Conservation (phyloP, 2,888 invertebrate genomes). For the Halocaridina rubra region DNA sequence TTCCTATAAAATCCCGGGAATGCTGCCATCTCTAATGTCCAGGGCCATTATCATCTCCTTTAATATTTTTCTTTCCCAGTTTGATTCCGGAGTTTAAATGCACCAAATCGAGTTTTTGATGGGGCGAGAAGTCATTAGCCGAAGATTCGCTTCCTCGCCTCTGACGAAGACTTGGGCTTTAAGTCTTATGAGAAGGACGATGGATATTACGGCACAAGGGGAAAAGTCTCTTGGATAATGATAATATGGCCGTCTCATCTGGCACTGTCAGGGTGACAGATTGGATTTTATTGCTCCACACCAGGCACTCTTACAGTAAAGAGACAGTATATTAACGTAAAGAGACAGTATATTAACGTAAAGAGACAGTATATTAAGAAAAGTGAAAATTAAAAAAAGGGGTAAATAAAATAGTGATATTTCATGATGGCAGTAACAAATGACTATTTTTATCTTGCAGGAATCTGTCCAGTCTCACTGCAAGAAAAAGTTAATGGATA, state of each 20-base stretch:
- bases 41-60: slow-evolving; percentile 62
- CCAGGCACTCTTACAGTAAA: no score
- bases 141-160: slow-evolving; percentile 37
- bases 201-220: not conserved
- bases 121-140: slow-evolving; percentile 63
- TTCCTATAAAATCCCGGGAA: slow-evolving; percentile 55
- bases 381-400: no score
- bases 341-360: no score
- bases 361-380: no score
- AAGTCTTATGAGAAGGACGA: no score
- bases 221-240: not conserved
- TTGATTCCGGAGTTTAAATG: slow-evolving; percentile 63
- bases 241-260: not conserved
- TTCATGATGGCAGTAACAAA: no score
- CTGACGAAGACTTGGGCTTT: slow-evolving; percentile 30
- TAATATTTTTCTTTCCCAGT: slow-evolving; percentile 63
- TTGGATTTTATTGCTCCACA: no score
- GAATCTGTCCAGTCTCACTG: not conserved
- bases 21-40: slow-evolving; percentile 62
- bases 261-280: no score
- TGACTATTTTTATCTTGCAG: not conserved
- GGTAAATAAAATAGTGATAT: no score
- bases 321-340: no score
- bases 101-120: slow-evolving; percentile 63
- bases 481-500: not conserved